Evolutionary conservation across 2,797 vertebrate genomes (phyloP), one percentile per base, ranked within the genome.

Genomic region (Euphonia xanthogaster): DNA sequence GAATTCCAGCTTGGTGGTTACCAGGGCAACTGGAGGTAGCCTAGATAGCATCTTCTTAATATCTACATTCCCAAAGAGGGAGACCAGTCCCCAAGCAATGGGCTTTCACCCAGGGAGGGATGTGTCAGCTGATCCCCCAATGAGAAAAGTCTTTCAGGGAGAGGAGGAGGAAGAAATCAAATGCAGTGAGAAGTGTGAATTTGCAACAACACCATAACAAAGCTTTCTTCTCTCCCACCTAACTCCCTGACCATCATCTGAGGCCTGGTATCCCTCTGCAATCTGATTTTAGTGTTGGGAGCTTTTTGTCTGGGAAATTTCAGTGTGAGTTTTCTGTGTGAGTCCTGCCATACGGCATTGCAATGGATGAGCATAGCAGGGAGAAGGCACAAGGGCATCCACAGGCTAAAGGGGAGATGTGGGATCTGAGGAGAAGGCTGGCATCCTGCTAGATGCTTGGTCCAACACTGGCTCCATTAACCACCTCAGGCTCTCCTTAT

Each of bases 1-100:
- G 39, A 90, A 80, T 83, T 86, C 85, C 5, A 7, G 8, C 53
- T 61, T 67, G 33, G 39, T 75, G 50, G 76, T 94, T 93, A n/a
- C 18, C 53, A 42, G 21, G 63, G 61, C 40, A 94, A 86, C 51
- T 0, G 1, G 45, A 88, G 45, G 61, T 58, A 90, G 68, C 57
- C 40, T 51, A 61, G 37, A 58, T 76, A 86, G 72, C 82, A 86
- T 80, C 57, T 47, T 77, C 44, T 86, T 83, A 79, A 71, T 75
- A 42, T 83, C 28, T 0, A 0, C n/a, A 12, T 78, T 75, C 54
- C 30, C 1, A 0, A 53, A 15, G 12, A 65, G 0, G 22, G 51
- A 23, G 6, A 78, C 21, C 30, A 42, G 35, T 54, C 70, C 58
- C 35, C 1, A 2, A 42, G 31, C 50, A 73, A 53, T 67, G 54